Conservation (phyloP, 2,888 invertebrate species). For the Mesorhabditis belari region DNA sequence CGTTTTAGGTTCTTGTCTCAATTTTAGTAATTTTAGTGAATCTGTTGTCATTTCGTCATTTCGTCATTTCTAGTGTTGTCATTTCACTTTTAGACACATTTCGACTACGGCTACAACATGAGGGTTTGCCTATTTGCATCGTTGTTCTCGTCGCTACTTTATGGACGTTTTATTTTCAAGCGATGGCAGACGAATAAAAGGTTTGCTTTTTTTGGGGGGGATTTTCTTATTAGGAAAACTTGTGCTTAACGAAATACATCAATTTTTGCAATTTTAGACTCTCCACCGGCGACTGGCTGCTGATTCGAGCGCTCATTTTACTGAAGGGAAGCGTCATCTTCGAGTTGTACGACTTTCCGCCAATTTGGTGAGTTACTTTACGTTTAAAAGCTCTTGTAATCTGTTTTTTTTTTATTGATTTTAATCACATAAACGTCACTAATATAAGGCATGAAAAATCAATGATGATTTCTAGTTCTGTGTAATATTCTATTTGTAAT, state of each 20-base stretch:
- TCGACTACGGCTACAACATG: constrained; percentile 46
- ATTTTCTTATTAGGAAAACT: neutral
- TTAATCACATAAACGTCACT: too few species aligned
- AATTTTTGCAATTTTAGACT: neutral
- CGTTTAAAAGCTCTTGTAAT: neutral
- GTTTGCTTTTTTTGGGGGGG: neutral
- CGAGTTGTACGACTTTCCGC: constrained; percentile 41
- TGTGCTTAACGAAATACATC: neutral
- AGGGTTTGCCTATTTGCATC: constrained; percentile 25
- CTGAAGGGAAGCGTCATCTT: constrained; percentile 20
- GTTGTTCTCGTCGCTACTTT: constrained; percentile 18
- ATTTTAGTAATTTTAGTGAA: neutral
- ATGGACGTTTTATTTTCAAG: constrained; percentile 13
- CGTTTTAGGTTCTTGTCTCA: constrained; percentile 1
- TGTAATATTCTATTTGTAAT: too few species aligned
- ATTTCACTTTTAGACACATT: constrained; percentile 15
- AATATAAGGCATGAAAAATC: too few species aligned
- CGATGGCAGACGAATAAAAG: neutral
- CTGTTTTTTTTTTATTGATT: too few species aligned
- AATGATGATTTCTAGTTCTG: too few species aligned
- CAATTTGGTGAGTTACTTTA: constrained; percentile 17
- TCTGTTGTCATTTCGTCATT: too few species aligned
- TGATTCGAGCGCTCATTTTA: constrained; percentile 22
- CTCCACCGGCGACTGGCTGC: constrained; percentile 13
- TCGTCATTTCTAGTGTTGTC: too few species aligned